Percentiles rank a stretch among this genome's conserved stretches.
These are phyloP conservation scores for Campoplex capitator DNA, from an alignment of 2,888 invertebrate species.

Conservation along the genomic window DNA sequence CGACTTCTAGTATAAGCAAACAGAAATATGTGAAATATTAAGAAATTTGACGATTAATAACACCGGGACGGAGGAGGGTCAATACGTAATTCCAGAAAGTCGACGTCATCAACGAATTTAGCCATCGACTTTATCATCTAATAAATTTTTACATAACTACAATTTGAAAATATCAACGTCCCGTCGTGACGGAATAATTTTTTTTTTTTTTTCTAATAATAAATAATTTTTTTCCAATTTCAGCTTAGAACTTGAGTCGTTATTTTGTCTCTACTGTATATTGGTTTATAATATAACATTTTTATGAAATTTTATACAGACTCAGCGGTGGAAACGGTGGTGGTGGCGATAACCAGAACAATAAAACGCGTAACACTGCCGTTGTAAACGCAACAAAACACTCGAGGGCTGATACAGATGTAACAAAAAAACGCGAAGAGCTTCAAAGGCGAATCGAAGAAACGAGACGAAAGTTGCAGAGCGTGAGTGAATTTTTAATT, in stretches of 20 bases:
- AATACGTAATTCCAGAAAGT: too few species aligned
- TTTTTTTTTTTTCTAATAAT: background rate
- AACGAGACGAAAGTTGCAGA: slow-evolving; percentile 94
- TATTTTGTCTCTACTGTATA: background rate
- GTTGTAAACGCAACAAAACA: slow-evolving; percentile 86
- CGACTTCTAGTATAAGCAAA: too few species aligned
- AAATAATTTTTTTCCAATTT: background rate
- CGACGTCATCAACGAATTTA: too few species aligned
- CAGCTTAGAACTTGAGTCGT: background rate
- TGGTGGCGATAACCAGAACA: slow-evolving; percentile 79
- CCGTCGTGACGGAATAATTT: background rate
- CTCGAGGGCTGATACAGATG: slow-evolving; percentile 88
- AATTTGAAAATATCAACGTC: background rate
- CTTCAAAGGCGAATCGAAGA: slow-evolving; percentile 93
- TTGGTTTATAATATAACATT: background rate
- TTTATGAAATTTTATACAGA: slow-evolving; percentile 51
- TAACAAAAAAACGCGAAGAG: slow-evolving; percentile 90
- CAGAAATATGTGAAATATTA: too few species aligned
- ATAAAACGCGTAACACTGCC: slow-evolving; percentile 85
- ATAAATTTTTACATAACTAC: too few species aligned
- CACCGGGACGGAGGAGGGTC: too few species aligned
- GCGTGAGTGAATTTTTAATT: slow-evolving; percentile 87
- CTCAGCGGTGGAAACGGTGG: slow-evolving; percentile 65
- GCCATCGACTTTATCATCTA: too few species aligned
- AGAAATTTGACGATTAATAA: too few species aligned